Percentiles rank a stretch among this genome's conserved stretches.
These are phyloP conservation scores for Deroplatys truncata DNA, from an alignment of 2,888 invertebrate genomes.

Conservation along the genomic window DNA sequence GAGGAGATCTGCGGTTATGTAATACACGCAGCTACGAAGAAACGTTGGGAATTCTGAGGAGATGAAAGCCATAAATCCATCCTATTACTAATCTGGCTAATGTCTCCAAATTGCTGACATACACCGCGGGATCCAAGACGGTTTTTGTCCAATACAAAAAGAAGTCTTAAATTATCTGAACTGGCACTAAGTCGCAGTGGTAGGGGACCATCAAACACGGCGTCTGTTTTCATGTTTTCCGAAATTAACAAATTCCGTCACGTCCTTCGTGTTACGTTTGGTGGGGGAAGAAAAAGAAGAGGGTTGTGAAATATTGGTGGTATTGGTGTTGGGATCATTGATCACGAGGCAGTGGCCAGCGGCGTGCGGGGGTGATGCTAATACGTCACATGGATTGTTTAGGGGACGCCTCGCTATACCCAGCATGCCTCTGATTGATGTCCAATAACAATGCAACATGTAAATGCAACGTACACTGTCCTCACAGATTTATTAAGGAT, in stretches of 20 bases:
- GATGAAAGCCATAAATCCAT: neutral
- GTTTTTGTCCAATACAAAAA: neutral
- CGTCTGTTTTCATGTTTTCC: neutral
- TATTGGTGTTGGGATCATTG: constrained; percentile 22
- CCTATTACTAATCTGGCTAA: neutral
- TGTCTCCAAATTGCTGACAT: neutral
- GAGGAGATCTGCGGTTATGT: too few relatives aligned
- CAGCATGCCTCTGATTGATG: neutral
- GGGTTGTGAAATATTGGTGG: constrained; percentile 1
- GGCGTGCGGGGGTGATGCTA: neutral
- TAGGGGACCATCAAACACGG: neutral
- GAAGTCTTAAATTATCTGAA: neutral
- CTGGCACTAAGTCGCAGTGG: neutral
- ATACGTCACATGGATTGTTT: constrained; percentile 22
- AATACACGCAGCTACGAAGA: too few relatives aligned
- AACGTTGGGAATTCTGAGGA: too few relatives aligned
- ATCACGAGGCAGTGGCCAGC: constrained; percentile 11
- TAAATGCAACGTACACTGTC: neutral
- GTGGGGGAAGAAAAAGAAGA: neutral
- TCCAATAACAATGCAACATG: neutral
- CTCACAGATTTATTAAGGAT: neutral
- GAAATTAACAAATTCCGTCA: constrained; percentile 28
- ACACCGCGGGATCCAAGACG: neutral
- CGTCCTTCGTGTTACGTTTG: constrained; percentile 10
- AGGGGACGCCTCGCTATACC: neutral